Percentiles rank a stretch among this genome's conserved stretches.
phyloP scores from a whole-genome alignment of 2,797 vertebrate genomes.

The Champsocephalus esox region DNA sequence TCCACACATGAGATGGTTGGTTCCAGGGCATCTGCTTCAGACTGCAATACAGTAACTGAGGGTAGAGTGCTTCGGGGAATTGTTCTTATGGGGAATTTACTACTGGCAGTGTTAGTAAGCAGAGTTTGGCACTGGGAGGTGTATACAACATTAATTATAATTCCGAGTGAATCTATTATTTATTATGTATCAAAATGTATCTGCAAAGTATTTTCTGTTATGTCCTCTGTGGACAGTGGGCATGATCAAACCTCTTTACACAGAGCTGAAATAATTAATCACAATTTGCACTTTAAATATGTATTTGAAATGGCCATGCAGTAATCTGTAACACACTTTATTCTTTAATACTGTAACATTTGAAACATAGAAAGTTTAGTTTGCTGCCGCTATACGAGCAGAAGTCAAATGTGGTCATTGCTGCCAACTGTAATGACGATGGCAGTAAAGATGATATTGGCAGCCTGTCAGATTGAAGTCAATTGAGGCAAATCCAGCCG shows the following conservation, averaged over 20 bases:
- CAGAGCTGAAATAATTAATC: constrained; percentile 7
- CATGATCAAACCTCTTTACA: constrained; percentile 13
- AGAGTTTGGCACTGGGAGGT: constrained; percentile 33
- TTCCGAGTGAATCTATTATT: constrained; percentile 57
- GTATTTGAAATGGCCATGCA: background rate
- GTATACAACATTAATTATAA: constrained; percentile 53
- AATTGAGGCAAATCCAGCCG: constrained; percentile 37
- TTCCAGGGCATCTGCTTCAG: constrained; percentile 19
- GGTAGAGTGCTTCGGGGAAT: constrained; percentile 31
- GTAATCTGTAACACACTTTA: background rate
- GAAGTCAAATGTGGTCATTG: constrained; percentile 46
- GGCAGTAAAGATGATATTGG: constrained; percentile 61
- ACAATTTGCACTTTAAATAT: constrained; percentile 6
- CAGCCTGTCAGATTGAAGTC: constrained; percentile 55
- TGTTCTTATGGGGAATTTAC: constrained; percentile 44
- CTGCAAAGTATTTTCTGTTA: constrained; percentile 32
- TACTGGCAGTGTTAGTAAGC: constrained; percentile 38
- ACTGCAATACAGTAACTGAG: constrained; percentile 41
- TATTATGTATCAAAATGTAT: constrained; percentile 38
- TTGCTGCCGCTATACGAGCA: background rate
- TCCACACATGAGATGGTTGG: constrained; percentile 29
- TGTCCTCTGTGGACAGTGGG: constrained; percentile 19
- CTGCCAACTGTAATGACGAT: constrained; percentile 38
- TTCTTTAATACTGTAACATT: background rate
- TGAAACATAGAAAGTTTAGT: background rate